Conservation (phyloP, 2,113 vertebrate genomes). For the Muntiacus reevesi region DNA sequence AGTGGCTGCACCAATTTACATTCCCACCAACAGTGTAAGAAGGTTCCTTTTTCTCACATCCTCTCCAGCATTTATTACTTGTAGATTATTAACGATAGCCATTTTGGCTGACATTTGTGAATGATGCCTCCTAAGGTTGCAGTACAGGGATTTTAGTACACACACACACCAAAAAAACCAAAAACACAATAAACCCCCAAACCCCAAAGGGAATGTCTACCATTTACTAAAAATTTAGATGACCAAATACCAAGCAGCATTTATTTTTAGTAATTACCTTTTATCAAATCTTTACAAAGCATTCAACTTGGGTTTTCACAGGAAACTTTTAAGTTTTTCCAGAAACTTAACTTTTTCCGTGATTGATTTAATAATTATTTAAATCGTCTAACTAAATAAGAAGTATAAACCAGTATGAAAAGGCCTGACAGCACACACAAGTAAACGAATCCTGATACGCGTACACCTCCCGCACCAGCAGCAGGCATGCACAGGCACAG, state of each 20-base stretch:
- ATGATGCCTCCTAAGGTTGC: neutral
- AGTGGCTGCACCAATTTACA: neutral
- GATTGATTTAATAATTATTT: neutral
- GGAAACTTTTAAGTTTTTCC: neutral
- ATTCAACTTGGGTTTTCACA: neutral
- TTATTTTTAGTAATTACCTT: neutral
- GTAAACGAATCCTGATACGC: neutral
- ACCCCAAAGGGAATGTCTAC: neutral
- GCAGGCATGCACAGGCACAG: neutral
- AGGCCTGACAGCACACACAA: neutral
- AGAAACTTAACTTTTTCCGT: neutral
- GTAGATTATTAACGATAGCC: neutral
- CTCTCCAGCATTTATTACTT: neutral
- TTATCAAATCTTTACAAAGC: conserved; percentile 1
- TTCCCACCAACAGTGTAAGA: neutral
- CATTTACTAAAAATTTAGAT: neutral
- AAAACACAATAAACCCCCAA: neutral
- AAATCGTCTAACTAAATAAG: neutral
- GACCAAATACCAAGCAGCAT: neutral
- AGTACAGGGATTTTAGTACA: neutral
- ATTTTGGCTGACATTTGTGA: neutral
- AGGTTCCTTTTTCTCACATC: neutral
- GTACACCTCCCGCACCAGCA: neutral
- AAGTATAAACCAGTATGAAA: neutral
- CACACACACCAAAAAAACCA: neutral